Conservation (phyloP, 2,113 vertebrate species). For the Odocoileus hemionus region DNA sequence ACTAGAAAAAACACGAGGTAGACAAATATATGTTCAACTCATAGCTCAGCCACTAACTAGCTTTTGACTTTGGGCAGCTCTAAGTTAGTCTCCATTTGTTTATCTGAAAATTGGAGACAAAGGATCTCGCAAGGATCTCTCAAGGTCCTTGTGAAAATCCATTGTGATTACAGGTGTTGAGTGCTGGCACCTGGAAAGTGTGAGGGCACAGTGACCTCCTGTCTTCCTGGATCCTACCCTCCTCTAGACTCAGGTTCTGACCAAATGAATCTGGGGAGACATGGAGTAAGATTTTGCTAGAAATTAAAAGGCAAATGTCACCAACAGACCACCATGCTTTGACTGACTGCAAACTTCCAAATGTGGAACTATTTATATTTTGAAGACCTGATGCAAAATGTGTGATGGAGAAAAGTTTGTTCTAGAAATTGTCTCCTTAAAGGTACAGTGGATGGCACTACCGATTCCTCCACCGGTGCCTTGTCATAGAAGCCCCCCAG, state of each 20-base stretch:
- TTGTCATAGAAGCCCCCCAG: neutral
- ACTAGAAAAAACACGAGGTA: neutral
- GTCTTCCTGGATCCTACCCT: neutral
- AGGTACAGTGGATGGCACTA: constrained; percentile 39
- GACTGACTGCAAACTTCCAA: neutral
- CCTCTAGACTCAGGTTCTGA: neutral
- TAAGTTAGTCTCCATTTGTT: neutral
- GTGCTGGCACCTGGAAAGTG: neutral
- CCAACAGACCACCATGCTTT: neutral
- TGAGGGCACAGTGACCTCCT: neutral
- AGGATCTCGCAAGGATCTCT: neutral
- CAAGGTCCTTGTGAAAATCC: neutral
- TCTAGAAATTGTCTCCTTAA: neutral
- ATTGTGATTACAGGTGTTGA: neutral
- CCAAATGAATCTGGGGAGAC: neutral
- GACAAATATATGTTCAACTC: neutral
- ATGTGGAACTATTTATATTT: neutral
- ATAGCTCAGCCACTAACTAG: neutral
- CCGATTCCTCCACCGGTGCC: neutral
- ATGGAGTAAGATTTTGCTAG: neutral
- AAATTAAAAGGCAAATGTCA: neutral
- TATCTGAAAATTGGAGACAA: neutral
- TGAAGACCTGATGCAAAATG: neutral
- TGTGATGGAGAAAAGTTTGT: neutral
- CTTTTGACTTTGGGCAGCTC: neutral